Percentiles rank a stretch among this genome's conserved stretches.
Evolutionary conservation across 2,888 invertebrate genomes (phyloP).

Genomic region (Therioaphis trifolii): DNA sequence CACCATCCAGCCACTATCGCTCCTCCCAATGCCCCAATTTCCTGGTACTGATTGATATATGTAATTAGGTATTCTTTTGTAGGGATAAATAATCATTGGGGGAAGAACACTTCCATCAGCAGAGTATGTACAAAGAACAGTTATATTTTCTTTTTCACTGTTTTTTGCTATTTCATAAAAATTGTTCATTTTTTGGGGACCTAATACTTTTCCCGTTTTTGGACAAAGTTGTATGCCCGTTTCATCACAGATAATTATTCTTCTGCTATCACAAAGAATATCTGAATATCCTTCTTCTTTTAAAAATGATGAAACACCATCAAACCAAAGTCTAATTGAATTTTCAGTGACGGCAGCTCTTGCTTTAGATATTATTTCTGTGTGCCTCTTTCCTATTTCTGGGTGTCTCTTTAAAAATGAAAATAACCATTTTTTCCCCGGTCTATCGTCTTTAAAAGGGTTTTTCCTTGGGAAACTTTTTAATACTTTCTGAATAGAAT

Average conservation of each 20-base stretch:
- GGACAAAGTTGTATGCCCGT: neutral
- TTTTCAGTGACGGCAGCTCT: too few species aligned
- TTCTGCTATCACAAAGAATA: neutral
- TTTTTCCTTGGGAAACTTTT: too few species aligned
- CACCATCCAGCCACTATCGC: neutral
- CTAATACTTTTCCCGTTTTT: neutral
- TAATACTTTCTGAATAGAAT: too few species aligned
- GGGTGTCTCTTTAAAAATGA: too few species aligned
- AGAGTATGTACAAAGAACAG: neutral
- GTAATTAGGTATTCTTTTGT: neutral
- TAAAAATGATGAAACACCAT: too few species aligned
- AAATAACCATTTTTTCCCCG: too few species aligned
- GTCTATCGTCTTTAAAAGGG: too few species aligned
- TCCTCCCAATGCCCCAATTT: neutral
- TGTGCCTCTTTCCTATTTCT: too few species aligned
- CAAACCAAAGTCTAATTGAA: too few species aligned
- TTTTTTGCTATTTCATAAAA: constrained; percentile 4
- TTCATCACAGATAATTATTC: neutral
- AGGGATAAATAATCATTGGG: neutral
- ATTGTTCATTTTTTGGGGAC: neutral
- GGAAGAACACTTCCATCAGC: neutral
- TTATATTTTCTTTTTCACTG: neutral
- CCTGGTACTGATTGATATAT: neutral
- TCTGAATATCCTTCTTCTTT: neutral
- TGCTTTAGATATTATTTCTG: too few species aligned